Evolutionary conservation across 2,888 invertebrate species (phyloP).

Genomic region (Deilephila elpenor): DNA sequence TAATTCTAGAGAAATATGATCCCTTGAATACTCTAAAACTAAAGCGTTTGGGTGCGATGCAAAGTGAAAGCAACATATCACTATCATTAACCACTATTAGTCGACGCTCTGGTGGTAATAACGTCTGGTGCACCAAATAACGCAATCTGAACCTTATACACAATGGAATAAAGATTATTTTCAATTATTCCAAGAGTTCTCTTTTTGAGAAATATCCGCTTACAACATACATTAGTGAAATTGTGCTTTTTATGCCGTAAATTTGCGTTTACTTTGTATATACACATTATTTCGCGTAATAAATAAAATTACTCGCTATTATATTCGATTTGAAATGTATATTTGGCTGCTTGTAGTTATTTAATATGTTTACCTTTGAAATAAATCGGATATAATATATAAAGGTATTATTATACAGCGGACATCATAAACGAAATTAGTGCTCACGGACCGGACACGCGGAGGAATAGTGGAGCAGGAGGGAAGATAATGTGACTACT

Average conservation of each 20-base stretch:
- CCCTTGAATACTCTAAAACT: not conserved
- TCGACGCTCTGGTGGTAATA: conserved; percentile 3
- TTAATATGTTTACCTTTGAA: too few species aligned
- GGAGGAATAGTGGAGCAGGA: too few species aligned
- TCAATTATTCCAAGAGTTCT: not conserved
- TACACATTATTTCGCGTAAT: not conserved
- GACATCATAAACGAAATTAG: too few species aligned
- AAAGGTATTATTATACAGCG: too few species aligned
- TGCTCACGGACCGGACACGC: too few species aligned
- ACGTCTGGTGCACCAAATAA: not conserved
- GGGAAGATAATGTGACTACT: too few species aligned
- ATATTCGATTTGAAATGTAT: too few species aligned
- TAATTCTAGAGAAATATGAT: not conserved
- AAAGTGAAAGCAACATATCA: conserved; percentile 19
- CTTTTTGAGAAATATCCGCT: conserved; percentile 11
- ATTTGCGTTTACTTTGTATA: not conserved
- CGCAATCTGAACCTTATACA: not conserved
- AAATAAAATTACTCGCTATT: too few species aligned
- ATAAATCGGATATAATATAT: too few species aligned
- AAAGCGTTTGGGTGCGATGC: not conserved
- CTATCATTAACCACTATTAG: conserved; percentile 17
- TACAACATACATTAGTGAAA: conserved; percentile 12
- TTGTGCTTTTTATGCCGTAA: conserved; percentile 8
- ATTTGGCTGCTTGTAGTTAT: too few species aligned
- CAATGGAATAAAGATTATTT: not conserved